Base-by-base conservation (phyloP, 2,888 invertebrate species). In the Lochmaea capreae region DNA sequence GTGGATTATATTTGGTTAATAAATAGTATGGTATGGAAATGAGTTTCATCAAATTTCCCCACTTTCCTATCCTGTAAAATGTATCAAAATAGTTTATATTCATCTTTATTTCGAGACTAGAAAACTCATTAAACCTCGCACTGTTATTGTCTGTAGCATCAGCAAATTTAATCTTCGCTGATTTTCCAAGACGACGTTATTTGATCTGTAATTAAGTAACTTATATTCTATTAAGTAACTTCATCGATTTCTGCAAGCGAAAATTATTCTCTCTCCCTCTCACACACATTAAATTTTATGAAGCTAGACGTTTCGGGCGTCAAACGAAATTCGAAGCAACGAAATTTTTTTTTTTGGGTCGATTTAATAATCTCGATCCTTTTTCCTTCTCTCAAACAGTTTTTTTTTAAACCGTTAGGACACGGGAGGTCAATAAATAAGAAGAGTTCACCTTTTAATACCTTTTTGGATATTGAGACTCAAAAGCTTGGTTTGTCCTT, bases 141-240 rank as follows among this genome's bases (percentile, higher is more conserved):
- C 14, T 33, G 59, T 33, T 39, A 61, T 61, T 61, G 59, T 61
- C 59, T 61, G 33, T 11, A 33, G 12, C 33, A 61, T n/a, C 59
- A 26, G 59, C 33, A 61, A 61, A 61, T 61, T 61, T 61, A 33
- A 61, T 61, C 59, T 33, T 61, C 33, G 26, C 59, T 4, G 59
- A 61, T 61, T 61, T 61, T 61, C 59, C n/a, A 26, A 22, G 33
- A 12, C 26, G 26, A 10, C 59, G 59, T 61, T 61, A 61, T 61
- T 2, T 61, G 59, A 61, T 61, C 59, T 33, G 14, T 61, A 61
- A 61, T 61, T 26, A 61, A 61, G 59, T 33, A 61, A 61, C 59
- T 61, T 61, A 61, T 26, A 61, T 61, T 61, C 33, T 61, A 61
- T 33, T 61, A n/a, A 61, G 26, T 22, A 22, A 11, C 59, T 61